Evolutionary conservation across 2,797 vertebrate species (phyloP).

Genomic region (Sebastes melanostomus): DNA sequence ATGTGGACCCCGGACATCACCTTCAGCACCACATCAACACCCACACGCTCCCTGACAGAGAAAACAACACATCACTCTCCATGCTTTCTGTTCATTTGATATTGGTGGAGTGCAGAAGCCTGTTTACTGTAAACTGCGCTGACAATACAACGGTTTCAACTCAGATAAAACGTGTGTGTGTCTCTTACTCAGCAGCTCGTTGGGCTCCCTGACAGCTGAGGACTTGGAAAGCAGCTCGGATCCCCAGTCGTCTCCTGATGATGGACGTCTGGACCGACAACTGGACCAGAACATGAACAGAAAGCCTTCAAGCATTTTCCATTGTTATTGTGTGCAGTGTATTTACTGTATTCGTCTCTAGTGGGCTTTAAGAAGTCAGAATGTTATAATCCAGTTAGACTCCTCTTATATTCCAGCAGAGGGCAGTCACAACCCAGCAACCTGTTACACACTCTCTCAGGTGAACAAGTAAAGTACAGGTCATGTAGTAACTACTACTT

Average conservation of each 20-base stretch:
- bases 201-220: constrained; percentile 75
- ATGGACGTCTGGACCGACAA: constrained; percentile 93
- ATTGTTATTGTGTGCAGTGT: neutral
- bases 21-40: constrained; percentile 72
- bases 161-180: neutral
- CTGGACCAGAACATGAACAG: constrained; percentile 69
- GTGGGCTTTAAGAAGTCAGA: neutral
- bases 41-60: constrained; percentile 71
- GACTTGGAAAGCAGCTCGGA: constrained; percentile 91
- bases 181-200: constrained; percentile 41
- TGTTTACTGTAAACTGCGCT: neutral
- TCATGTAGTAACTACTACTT: neutral
- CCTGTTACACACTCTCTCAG: neutral
- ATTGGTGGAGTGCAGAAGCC: neutral
- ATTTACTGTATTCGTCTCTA: neutral
- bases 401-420: neutral
- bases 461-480: neutral
- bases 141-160: neutral
- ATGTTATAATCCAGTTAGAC: neutral
- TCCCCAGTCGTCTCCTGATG: constrained; percentile 89
- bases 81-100: neutral
- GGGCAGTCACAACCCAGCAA: neutral
- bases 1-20: constrained; percentile 87
- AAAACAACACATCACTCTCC: neutral
- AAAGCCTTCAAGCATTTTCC: neutral